Evolutionary conservation across 1,140 invertebrate genomes (phyloP).

Genomic region (Lepidurus couesii): DNA sequence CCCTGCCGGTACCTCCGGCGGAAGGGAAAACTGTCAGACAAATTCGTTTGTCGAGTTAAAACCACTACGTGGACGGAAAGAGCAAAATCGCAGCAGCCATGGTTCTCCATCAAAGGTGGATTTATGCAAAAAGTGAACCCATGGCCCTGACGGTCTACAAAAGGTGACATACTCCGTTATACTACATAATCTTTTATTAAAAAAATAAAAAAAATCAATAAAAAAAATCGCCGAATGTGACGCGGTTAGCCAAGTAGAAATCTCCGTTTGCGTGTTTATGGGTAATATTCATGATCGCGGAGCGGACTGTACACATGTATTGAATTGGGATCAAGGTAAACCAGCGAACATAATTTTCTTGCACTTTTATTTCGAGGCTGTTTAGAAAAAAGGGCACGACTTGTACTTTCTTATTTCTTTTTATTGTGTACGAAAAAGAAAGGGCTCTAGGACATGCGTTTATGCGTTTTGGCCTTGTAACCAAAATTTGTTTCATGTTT

Average conservation of each 20-base stretch:
- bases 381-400: not conserved
- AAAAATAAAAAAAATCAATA: too few species aligned
- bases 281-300: not conserved
- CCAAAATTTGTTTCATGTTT: not conserved
- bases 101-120: slow-evolving; percentile 14
- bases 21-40: not conserved
- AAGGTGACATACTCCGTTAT: not conserved
- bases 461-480: not conserved
- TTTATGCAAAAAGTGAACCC: not conserved
- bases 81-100: not conserved
- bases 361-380: not conserved
- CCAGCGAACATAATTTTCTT: not conserved
- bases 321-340: slow-evolving; percentile 1
- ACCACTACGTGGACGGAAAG: not conserved
- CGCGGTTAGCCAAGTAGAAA: not conserved
- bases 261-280: not conserved
- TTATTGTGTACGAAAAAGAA: not conserved
- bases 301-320: not conserved
- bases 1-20: not conserved
- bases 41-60: not conserved
- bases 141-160: not conserved
- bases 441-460: not conserved
- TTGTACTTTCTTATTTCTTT: not conserved
- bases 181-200: too few species aligned
- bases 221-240: too few species aligned